A percentile compares a stretch with the other conserved stretches of the same genome.
Conservation (phyloP, 1,140 invertebrate species). For the Papilio aristodemus region DNA sequence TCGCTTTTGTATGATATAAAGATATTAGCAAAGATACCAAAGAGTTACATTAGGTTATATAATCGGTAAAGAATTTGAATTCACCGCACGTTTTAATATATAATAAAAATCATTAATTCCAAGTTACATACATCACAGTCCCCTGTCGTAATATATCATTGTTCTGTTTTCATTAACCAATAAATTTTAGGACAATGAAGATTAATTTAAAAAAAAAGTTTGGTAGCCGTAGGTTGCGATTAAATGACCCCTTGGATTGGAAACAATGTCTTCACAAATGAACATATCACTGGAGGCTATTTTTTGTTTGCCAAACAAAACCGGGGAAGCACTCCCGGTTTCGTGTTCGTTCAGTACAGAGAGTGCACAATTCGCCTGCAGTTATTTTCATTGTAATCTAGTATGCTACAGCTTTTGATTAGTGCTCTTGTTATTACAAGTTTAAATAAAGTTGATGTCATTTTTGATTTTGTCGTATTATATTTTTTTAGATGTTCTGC, state of each 20-base stretch:
- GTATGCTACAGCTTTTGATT: slow-evolving; percentile 18
- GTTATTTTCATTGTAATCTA: slow-evolving; percentile 18
- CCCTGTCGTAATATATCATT: too few species aligned
- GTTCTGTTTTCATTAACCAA: too few species aligned
- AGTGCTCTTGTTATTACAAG: neutral
- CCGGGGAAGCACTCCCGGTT: slow-evolving; percentile 41
- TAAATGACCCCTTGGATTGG: slow-evolving; percentile 54
- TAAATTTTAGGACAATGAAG: too few species aligned
- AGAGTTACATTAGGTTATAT: too few species aligned
- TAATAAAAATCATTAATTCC: too few species aligned
- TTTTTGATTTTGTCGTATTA: neutral
- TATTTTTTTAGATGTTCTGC: neutral
- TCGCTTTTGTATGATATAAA: too few species aligned
- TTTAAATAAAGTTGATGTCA: neutral
- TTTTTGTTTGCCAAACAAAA: slow-evolving; percentile 45
- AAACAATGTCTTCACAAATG: slow-evolving; percentile 57
- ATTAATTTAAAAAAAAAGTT: neutral
- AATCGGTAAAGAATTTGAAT: too few species aligned
- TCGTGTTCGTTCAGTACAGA: slow-evolving; percentile 12
- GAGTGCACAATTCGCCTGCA: slow-evolving; percentile 8
- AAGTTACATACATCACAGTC: too few species aligned
- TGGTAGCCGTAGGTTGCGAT: too few species aligned
- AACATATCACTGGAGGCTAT: slow-evolving; percentile 51
- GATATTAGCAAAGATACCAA: too few species aligned
- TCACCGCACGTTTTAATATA: too few species aligned